phyloP scores from a whole-genome alignment of 2,113 vertebrate species.

The Myrmecobius fasciatus region DNA sequence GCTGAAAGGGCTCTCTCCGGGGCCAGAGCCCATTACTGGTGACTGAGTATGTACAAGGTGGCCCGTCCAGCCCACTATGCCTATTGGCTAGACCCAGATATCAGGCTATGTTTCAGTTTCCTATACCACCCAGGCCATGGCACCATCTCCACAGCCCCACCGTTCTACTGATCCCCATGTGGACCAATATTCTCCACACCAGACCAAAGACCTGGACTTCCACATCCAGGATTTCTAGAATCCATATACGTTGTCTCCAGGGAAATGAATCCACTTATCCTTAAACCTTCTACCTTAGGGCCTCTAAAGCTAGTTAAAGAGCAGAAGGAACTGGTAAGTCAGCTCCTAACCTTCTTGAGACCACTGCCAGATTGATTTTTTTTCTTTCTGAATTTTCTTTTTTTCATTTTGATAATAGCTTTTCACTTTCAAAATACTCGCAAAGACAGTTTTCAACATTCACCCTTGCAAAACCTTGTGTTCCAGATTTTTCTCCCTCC shows the following conservation, averaged over 20 bases:
- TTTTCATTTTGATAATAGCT: too few relatives aligned
- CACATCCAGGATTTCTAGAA: not conserved
- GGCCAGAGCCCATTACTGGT: not conserved
- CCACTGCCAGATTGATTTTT: not conserved
- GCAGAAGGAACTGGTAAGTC: not conserved
- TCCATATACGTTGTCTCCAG: not conserved
- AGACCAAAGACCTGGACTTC: not conserved
- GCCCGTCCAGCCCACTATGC: not conserved
- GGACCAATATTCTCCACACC: not conserved
- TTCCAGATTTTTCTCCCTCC: too few relatives aligned
- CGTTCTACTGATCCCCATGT: not conserved
- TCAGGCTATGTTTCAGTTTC: not conserved
- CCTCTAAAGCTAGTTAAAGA: not conserved
- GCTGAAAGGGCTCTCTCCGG: not conserved
- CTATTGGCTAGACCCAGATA: not conserved
- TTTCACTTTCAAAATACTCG: too few relatives aligned
- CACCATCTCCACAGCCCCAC: not conserved
- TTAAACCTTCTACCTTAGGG: not conserved
- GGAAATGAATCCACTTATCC: too few relatives aligned
- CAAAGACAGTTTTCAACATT: too few relatives aligned
- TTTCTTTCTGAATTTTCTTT: too few relatives aligned
- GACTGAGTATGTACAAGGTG: not conserved
- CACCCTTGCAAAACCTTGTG: too few relatives aligned
- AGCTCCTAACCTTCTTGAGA: not conserved
- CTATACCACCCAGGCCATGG: not conserved